Evolutionary conservation across 2,888 invertebrate species (phyloP).

Genomic region (Creontiades dilutus): DNA sequence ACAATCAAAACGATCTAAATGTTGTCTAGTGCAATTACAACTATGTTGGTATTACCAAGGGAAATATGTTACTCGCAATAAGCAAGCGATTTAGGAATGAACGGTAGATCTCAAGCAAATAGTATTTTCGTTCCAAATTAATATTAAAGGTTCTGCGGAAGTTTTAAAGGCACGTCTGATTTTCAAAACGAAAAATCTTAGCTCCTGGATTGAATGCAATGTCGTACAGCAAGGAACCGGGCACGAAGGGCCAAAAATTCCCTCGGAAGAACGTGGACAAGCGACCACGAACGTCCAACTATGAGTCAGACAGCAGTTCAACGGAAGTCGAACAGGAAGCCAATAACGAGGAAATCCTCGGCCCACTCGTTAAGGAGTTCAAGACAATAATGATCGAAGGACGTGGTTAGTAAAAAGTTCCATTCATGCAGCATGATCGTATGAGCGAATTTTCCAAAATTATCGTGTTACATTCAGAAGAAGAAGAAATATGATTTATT

Average conservation of each 20-base stretch:
- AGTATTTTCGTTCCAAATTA: too few species aligned
- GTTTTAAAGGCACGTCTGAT: neutral
- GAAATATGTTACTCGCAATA: too few species aligned
- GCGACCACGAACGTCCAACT: constrained; percentile 34
- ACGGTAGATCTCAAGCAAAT: too few species aligned
- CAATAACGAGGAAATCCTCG: constrained; percentile 34
- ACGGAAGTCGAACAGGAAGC: neutral
- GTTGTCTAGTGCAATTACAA: too few species aligned
- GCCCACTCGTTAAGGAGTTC: constrained; percentile 62
- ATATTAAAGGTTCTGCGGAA: neutral
- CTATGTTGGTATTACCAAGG: too few species aligned
- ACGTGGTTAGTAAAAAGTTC: constrained; percentile 27
- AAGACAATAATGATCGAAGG: constrained; percentile 59
- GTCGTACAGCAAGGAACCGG: neutral
- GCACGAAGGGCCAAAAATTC: constrained; percentile 25
- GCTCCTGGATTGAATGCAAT: neutral
- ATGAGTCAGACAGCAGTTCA: constrained; percentile 35
- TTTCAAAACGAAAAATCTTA: neutral
- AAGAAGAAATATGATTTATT: too few species aligned
- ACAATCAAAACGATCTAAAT: too few species aligned
- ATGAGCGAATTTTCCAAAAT: too few species aligned
- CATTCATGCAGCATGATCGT: neutral
- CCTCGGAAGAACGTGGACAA: constrained; percentile 22
- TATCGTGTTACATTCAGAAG: too few species aligned
- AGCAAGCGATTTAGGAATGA: too few species aligned